phyloP scores from a whole-genome alignment of 2,888 invertebrate genomes.

The Oscheius sp. region DNA sequence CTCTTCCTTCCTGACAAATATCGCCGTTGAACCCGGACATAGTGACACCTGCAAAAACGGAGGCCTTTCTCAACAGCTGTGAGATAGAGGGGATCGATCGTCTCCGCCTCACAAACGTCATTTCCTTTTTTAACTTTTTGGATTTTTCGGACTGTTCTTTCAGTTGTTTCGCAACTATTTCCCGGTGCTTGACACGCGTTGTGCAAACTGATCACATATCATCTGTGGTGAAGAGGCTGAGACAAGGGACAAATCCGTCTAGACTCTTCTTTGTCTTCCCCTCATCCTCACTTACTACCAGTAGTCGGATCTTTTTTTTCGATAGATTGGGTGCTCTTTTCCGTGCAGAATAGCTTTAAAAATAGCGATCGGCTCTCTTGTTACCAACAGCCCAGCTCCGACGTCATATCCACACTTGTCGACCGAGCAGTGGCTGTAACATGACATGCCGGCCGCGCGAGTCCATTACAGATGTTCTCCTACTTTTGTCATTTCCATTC shows the following conservation, averaged over 20 bases:
- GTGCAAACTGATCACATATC: slow-evolving; percentile 18
- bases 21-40: no score
- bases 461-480: slow-evolving; percentile 3
- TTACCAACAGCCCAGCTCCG: background rate
- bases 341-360: background rate
- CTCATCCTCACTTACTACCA: background rate
- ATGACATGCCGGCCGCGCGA: background rate
- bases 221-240: background rate
- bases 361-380: background rate
- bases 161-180: slow-evolving; percentile 10
- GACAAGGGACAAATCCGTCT: no score
- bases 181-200: slow-evolving; percentile 22
- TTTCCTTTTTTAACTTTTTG: no score
- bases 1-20: no score
- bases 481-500: background rate
- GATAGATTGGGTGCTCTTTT: background rate
- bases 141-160: no score
- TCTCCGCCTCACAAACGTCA: no score
- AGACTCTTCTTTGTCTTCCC: background rate
- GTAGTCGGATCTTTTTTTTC: background rate
- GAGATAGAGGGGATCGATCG: no score
- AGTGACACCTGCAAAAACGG: no score
- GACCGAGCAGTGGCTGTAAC: slow-evolving; percentile 17
- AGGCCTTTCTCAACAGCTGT: no score
- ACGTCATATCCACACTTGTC: slow-evolving; percentile 20